phyloP scores from a whole-genome alignment of 2,113 vertebrate genomes.

The Tympanuchus pallidicinctus region DNA sequence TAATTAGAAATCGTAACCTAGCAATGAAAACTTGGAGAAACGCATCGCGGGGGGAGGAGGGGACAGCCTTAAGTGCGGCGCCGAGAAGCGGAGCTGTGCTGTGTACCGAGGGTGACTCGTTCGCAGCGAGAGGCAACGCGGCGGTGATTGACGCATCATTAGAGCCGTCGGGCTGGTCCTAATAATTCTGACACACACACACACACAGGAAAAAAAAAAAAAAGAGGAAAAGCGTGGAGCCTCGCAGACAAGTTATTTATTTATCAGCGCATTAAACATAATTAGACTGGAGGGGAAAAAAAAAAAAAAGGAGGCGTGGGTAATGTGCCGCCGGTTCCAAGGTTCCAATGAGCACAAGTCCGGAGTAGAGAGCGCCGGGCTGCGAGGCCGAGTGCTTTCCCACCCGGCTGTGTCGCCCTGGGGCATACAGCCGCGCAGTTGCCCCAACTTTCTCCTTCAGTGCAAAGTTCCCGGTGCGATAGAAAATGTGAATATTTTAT shows the following conservation, averaged over 20 bases:
- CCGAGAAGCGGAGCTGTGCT: slow-evolving; percentile 14
- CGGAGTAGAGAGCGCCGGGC: not conserved
- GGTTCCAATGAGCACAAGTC: not conserved
- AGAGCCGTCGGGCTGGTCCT: slow-evolving; percentile 53
- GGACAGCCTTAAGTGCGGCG: not conserved
- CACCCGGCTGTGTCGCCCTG: slow-evolving; percentile 53
- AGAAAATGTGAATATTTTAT: slow-evolving; percentile 83
- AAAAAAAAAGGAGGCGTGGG: not conserved
- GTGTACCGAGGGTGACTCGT: slow-evolving; percentile 51
- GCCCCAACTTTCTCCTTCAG: slow-evolving; percentile 77
- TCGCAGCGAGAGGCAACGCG: slow-evolving; percentile 55
- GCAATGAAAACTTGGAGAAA: slow-evolving; percentile 59
- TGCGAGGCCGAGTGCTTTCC: not conserved
- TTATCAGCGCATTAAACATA: not conserved
- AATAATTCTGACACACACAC: slow-evolving; percentile 22
- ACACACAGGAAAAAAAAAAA: too few species aligned
- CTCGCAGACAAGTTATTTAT: not conserved
- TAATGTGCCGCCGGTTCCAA: not conserved
- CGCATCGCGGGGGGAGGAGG: slow-evolving; percentile 18
- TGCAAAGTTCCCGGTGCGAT: slow-evolving; percentile 78
- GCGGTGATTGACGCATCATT: slow-evolving; percentile 66
- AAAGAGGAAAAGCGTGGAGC: not conserved
- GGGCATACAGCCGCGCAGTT: slow-evolving; percentile 76
- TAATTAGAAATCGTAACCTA: slow-evolving; percentile 66
- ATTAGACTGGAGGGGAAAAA: not conserved